These are phyloP conservation scores for Grantiella picta DNA, from an alignment of 2,113 vertebrate species.

Conservation along the genomic window DNA sequence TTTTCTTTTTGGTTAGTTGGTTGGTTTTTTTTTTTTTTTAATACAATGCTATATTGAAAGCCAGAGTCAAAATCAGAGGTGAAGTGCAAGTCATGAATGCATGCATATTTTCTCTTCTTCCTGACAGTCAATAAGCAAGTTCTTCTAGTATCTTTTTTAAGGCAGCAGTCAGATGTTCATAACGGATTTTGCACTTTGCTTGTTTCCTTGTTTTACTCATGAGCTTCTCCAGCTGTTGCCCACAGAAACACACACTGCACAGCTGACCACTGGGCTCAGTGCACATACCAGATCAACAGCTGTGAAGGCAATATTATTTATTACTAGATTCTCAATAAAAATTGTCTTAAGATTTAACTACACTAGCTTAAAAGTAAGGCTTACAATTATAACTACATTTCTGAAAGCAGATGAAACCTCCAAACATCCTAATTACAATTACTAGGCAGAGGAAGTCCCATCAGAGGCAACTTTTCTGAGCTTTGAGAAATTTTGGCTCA, in stretches of 20 bases:
- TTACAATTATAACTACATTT: neutral
- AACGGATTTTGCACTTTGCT: neutral
- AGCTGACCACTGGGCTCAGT: neutral
- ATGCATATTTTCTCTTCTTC: neutral
- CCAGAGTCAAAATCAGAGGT: neutral
- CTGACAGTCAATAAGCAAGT: neutral
- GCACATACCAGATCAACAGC: slow-evolving; percentile 9
- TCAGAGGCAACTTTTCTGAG: neutral
- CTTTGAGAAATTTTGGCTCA: neutral
- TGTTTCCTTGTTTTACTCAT: slow-evolving; percentile 3
- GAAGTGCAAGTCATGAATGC: neutral
- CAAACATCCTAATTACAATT: neutral
- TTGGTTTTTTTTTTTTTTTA: neutral
- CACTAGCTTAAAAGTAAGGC: neutral
- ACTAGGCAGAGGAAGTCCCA: neutral
- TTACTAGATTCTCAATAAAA: neutral
- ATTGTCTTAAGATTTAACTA: neutral
- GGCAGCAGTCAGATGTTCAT: neutral
- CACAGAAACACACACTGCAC: slow-evolving; percentile 15
- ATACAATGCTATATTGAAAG: neutral
- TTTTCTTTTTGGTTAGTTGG: neutral
- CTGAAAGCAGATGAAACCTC: neutral
- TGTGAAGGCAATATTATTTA: neutral
- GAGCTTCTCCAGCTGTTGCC: slow-evolving; percentile 15
- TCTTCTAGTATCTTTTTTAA: neutral